Conservation (phyloP, 2,888 invertebrate genomes). For the Sphaerophoria taeniata region DNA sequence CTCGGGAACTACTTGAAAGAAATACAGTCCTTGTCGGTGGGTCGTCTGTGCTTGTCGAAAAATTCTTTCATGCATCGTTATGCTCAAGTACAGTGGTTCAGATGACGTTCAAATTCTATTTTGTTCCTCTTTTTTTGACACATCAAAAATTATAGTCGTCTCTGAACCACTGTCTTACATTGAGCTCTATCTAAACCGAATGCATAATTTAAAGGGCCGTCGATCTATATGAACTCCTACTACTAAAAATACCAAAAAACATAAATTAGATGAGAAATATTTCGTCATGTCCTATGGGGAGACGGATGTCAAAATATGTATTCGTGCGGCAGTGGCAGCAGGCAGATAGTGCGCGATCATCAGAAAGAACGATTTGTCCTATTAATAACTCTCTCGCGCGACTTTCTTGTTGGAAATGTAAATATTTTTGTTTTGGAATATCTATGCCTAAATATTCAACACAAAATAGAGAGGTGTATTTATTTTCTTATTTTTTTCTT, state of each 20-base stretch:
- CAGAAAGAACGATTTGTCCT: constrained; percentile 48
- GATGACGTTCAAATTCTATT: neutral
- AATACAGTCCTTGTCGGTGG: constrained; percentile 19
- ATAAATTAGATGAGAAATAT: constrained; percentile 71
- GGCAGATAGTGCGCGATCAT: constrained; percentile 17
- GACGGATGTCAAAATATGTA: constrained; percentile 74
- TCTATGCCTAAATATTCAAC: neutral
- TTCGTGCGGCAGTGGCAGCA: constrained; percentile 17
- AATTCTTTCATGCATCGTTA: constrained; percentile 8
- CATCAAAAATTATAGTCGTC: too few species aligned
- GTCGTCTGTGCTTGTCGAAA: constrained; percentile 14
- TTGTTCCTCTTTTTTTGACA: too few species aligned
- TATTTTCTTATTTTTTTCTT: constrained; percentile 1
- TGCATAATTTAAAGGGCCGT: constrained; percentile 68
- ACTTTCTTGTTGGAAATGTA: constrained; percentile 62
- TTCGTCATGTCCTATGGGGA: constrained; percentile 72
- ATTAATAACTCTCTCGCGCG: constrained; percentile 64
- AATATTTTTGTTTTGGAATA: constrained; percentile 60
- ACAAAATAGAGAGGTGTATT: neutral
- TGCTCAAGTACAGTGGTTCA: constrained; percentile 24
- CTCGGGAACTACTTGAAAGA: constrained; percentile 65
- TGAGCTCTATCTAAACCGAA: constrained; percentile 22
- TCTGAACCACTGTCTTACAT: constrained; percentile 4
- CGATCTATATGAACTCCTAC: constrained; percentile 67
- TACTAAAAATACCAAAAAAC: constrained; percentile 70